Evolutionary conservation across 2,113 vertebrate species (phyloP).

Genomic region (Pogonocichla stellata): DNA sequence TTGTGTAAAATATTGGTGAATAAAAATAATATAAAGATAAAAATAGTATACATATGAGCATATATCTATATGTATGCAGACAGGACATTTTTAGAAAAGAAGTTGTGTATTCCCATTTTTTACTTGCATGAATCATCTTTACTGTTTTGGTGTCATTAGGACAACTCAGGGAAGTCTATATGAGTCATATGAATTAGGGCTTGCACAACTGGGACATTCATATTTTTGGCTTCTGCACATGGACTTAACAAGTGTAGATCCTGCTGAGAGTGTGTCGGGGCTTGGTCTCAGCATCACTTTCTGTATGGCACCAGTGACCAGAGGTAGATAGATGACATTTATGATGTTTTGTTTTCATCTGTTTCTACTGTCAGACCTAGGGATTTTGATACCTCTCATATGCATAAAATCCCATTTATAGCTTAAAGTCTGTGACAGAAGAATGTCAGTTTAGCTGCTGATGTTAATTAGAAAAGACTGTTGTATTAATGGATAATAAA

Average conservation of each 20-base stretch:
- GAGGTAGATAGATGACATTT: neutral
- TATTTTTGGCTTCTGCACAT: slow-evolving; percentile 17
- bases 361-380: neutral
- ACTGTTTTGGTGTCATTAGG: slow-evolving; percentile 39
- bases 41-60: neutral
- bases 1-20: neutral
- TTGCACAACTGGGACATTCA: neutral
- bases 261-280: neutral
- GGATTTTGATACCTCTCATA: neutral
- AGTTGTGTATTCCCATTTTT: neutral
- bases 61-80: neutral
- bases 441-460: neutral
- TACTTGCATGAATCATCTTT: slow-evolving; percentile 20
- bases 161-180: slow-evolving; percentile 3
- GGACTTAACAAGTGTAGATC: neutral
- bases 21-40: neutral
- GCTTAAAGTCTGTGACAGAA: neutral
- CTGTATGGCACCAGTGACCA: neutral
- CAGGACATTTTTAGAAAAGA: neutral
- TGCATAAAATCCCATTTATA: neutral
- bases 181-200: slow-evolving; percentile 13
- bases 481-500: neutral
- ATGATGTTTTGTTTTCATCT: neutral
- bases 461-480: neutral
- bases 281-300: neutral